phyloP scores from a whole-genome alignment of 2,888 invertebrate genomes.

The Caenorhabditis becei region DNA sequence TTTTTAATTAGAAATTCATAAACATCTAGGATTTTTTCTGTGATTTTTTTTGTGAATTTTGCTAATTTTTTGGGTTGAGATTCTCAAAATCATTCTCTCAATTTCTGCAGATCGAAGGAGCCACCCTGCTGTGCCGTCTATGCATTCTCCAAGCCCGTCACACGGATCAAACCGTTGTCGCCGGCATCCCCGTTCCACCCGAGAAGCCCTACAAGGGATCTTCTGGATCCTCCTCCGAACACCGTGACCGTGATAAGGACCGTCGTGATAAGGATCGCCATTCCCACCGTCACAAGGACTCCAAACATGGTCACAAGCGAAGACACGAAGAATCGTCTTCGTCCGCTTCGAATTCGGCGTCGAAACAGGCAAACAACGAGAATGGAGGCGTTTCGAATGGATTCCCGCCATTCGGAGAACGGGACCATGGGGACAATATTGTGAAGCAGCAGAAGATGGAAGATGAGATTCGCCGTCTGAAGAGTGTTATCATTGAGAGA shows the following conservation, averaged over 20 bases:
- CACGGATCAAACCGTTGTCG: slow-evolving; percentile 44
- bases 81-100: background rate
- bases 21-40: background rate
- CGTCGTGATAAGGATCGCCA: slow-evolving; percentile 15
- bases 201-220: slow-evolving; percentile 35
- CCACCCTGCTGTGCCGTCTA: slow-evolving; percentile 66
- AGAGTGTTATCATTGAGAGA: slow-evolving; percentile 57
- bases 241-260: slow-evolving; percentile 5
- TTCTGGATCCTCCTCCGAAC: slow-evolving; percentile 35
- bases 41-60: background rate
- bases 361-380: slow-evolving; percentile 32
- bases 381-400: slow-evolving; percentile 18
- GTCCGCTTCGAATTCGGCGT: background rate
- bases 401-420: slow-evolving; percentile 31
- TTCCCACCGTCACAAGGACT: slow-evolving; percentile 24
- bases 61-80: background rate
- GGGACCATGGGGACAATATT: slow-evolving; percentile 49
- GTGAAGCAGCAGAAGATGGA: slow-evolving; percentile 70
- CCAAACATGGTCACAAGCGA: slow-evolving; percentile 12
- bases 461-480: slow-evolving; percentile 70
- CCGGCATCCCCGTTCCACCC: slow-evolving; percentile 61
- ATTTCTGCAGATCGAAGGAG: slow-evolving; percentile 8
- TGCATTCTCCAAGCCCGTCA: slow-evolving; percentile 67
- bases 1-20: slow-evolving; percentile 11
- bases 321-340: slow-evolving; percentile 35